Conservation (phyloP, 2,888 invertebrate species). For the Hirudinaria manillensis region DNA sequence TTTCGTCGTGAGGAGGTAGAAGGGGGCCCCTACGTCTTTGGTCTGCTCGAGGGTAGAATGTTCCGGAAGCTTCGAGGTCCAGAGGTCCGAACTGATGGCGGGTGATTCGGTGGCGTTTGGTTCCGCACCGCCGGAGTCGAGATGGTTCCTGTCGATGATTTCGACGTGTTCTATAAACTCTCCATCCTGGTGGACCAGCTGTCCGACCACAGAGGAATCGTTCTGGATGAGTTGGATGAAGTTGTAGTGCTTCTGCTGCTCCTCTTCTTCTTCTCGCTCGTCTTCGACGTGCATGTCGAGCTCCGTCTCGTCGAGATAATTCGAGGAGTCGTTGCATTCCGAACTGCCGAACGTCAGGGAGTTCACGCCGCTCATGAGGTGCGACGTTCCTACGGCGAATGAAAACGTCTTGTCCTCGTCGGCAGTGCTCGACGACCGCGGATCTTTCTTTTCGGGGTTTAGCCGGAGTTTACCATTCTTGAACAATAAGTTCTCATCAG, state of each 20-base stretch:
- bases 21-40: background rate
- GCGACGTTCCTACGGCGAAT: background rate
- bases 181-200: slow-evolving; percentile 14
- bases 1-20: slow-evolving; percentile 11
- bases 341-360: slow-evolving; percentile 1
- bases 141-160: background rate
- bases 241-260: slow-evolving; percentile 25
- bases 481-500: background rate
- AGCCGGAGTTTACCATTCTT: background rate
- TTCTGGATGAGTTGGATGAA: slow-evolving; percentile 22
- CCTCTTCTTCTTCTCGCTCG: slow-evolving; percentile 4
- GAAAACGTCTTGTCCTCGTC: slow-evolving; percentile 5
- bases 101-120: slow-evolving; percentile 3
- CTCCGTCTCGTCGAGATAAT: background rate
- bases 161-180: slow-evolving; percentile 20
- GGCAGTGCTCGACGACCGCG: background rate
- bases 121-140: background rate
- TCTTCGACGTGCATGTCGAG: slow-evolving; percentile 11
- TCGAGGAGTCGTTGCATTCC: background rate
- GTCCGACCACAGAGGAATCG: slow-evolving; percentile 4
- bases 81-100: background rate
- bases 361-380: background rate
- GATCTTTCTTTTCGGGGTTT: too few relatives aligned
- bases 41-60: background rate
- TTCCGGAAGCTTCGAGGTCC: background rate